Conservation (phyloP, 2,797 vertebrate species). For the Scleropages formosus region DNA sequence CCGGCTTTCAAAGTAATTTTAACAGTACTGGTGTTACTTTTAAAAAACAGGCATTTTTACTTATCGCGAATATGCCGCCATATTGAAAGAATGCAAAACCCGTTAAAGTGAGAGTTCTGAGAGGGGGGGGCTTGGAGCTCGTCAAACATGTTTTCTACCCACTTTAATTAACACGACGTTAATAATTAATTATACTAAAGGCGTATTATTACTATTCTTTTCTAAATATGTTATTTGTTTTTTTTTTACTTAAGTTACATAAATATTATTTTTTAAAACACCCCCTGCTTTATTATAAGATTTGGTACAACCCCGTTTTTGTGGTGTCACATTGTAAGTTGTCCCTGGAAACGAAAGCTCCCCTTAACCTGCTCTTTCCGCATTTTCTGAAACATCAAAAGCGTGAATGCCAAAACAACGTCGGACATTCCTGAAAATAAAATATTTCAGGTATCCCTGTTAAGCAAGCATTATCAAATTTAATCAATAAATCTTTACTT, state of each 20-base stretch:
- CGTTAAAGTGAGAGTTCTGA: background rate
- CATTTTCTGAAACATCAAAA: background rate
- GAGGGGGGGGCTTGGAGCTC: background rate
- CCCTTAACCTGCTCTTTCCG: background rate
- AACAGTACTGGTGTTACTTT: background rate
- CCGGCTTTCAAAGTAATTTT: background rate
- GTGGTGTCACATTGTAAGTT: constrained; percentile 24
- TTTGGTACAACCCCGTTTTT: constrained; percentile 7
- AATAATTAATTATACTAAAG: background rate
- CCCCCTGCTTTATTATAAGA: background rate
- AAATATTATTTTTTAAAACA: background rate
- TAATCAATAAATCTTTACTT: no score
- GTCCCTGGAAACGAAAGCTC: constrained; percentile 13
- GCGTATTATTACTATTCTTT: background rate
- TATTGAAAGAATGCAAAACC: constrained; percentile 18
- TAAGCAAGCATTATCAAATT: no score
- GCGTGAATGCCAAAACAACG: no score
- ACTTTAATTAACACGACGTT: background rate
- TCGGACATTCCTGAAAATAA: no score
- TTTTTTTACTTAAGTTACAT: background rate
- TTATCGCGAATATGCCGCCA: constrained; percentile 8
- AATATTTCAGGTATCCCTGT: no score
- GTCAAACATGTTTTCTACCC: background rate
- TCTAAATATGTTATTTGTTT: background rate
- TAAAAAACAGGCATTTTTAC: background rate